These are phyloP conservation scores for Leptopilina myrica DNA, from an alignment of 2,888 invertebrate genomes.

Conservation along the genomic window DNA sequence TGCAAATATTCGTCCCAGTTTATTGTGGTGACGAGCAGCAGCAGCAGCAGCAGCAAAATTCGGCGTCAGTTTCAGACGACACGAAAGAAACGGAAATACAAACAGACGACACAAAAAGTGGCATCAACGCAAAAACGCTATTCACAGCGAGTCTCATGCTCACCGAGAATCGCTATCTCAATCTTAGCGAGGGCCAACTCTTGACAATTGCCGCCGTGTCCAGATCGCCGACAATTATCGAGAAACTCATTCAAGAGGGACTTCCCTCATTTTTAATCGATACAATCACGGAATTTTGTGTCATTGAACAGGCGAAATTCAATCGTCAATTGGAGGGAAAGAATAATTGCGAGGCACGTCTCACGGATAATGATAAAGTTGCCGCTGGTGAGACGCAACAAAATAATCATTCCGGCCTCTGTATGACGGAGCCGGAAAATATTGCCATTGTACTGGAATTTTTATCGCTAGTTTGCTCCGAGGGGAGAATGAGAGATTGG, in stretches of 20 bases:
- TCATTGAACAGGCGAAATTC: constrained; percentile 62
- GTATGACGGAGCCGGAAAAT: constrained; percentile 80
- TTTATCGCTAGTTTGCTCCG: constrained; percentile 88
- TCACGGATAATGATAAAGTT: constrained; percentile 78
- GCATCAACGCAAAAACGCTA: constrained; percentile 82
- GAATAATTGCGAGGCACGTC: constrained; percentile 53
- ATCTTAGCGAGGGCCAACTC: constrained; percentile 82
- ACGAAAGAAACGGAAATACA: constrained; percentile 80
- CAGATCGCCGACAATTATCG: constrained; percentile 87
- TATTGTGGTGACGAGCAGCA: constrained; percentile 73
- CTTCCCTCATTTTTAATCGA: constrained; percentile 82
- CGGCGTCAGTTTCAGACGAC: constrained; percentile 81
- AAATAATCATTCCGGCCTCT: constrained; percentile 62
- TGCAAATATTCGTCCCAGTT: constrained; percentile 82
- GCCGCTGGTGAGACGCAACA: constrained; percentile 61
- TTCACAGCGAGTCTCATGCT: constrained; percentile 78
- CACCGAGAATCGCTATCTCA: constrained; percentile 79
- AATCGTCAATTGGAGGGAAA: constrained; percentile 47
- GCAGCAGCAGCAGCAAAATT: constrained; percentile 47
- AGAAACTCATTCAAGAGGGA: constrained; percentile 86
- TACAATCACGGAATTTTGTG: constrained; percentile 78
- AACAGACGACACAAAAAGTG: constrained; percentile 72
- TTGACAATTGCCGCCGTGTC: constrained; percentile 88
- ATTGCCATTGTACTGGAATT: constrained; percentile 86
- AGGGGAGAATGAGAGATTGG: constrained; percentile 91